Percentiles rank a stretch among this genome's conserved stretches.
Conservation (phyloP, 2,113 vertebrate genomes). For the Toxotes jaculatrix region DNA sequence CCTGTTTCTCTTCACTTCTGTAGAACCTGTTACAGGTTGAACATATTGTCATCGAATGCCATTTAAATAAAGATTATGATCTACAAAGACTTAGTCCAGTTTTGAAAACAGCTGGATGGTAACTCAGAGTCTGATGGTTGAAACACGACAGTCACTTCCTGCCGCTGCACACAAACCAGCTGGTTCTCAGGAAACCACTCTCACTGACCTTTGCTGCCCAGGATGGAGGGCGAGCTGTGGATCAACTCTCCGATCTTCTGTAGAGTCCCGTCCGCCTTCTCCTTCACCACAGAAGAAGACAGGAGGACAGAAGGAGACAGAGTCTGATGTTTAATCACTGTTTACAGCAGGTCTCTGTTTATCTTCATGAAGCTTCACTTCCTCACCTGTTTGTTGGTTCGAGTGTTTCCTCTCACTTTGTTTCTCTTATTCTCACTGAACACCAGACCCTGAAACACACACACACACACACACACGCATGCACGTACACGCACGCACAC, state of each 20-base stretch:
- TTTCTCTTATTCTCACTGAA: constrained; percentile 89
- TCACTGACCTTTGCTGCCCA: constrained; percentile 89
- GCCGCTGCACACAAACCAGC: too few species aligned
- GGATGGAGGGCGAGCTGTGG: constrained; percentile 87
- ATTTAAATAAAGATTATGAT: too few species aligned
- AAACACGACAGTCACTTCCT: too few species aligned
- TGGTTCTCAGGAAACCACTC: too few species aligned
- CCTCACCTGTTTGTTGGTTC: constrained; percentile 57
- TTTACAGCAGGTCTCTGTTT: too few species aligned
- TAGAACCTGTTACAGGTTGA: too few species aligned
- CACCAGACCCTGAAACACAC: constrained; percentile 81
- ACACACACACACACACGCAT: too few species aligned
- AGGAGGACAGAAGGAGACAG: constrained; percentile 17
- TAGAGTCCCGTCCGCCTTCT: constrained; percentile 83
- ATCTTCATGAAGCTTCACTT: not conserved
- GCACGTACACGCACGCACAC: constrained; percentile 18
- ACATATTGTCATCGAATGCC: too few species aligned
- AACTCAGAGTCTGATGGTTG: too few species aligned
- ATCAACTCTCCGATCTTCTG: constrained; percentile 90
- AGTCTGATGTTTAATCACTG: not conserved
- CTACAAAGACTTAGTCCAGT: too few species aligned
- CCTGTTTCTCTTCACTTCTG: too few species aligned
- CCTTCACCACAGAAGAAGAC: constrained; percentile 67
- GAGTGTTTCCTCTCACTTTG: constrained; percentile 63
- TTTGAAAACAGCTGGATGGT: too few species aligned